Evolutionary conservation across 1,140 invertebrate species (phyloP).

Genomic region (honey bee (Apis mellifera)): Amel_HAv3.1 CM009938.2:12320501-12321000

Average conservation of each 20-base stretch:
- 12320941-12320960: slow-evolving; percentile 74
- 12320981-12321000: background rate
- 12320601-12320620: slow-evolving; percentile 90
- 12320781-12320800: slow-evolving; percentile 84
- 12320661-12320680: background rate
- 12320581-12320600: slow-evolving; percentile 88
- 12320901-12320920: slow-evolving; percentile 88
- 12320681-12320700: background rate
- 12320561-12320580: slow-evolving; percentile 84
- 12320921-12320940: slow-evolving; percentile 86
- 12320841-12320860: slow-evolving; percentile 82
- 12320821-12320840: slow-evolving; percentile 90
- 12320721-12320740: background rate
- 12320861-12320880: slow-evolving; percentile 81
- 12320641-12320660: slow-evolving; percentile 78
- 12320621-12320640: slow-evolving; percentile 90
- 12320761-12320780: slow-evolving; percentile 85
- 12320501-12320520: slow-evolving; percentile 82
- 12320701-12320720: background rate
- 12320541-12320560: slow-evolving; percentile 83
- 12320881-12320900: slow-evolving; percentile 83
- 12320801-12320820: slow-evolving; percentile 90
- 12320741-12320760: slow-evolving; percentile 80
- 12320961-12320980: background rate
- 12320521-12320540: slow-evolving; percentile 83